phyloP scores from a whole-genome alignment of 2,113 vertebrate genomes.

The Pungitius pungitius region DNA sequence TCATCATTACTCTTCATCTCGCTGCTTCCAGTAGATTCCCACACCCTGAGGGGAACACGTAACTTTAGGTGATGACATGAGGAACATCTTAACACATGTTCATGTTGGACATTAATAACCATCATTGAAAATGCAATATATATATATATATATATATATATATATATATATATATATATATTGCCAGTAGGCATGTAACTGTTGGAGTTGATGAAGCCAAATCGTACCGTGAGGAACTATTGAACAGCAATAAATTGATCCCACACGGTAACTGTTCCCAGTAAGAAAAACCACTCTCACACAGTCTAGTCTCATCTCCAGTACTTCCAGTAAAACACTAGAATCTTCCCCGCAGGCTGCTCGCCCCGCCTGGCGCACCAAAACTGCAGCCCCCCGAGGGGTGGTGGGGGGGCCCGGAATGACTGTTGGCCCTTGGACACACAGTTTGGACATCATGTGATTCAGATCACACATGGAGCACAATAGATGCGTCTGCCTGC shows the following conservation, averaged over 20 bases:
- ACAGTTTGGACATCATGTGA: background rate
- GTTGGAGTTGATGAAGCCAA: background rate
- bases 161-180: too few species aligned
- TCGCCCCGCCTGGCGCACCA: constrained; percentile 61
- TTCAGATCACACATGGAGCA: background rate
- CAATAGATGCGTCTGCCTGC: too few species aligned
- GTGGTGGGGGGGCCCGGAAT: background rate
- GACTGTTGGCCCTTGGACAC: background rate
- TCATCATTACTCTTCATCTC: constrained; percentile 27
- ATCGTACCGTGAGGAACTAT: accelerated
- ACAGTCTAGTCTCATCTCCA: too few species aligned
- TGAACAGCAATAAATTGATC: background rate
- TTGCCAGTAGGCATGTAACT: background rate
- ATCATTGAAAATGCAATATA: background rate
- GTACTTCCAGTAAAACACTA: background rate
- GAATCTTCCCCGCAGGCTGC: too few species aligned
- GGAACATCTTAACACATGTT: constrained; percentile 7
- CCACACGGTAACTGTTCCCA: background rate
- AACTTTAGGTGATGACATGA: constrained; percentile 4
- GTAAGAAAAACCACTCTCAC: background rate
- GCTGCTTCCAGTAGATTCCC: constrained; percentile 32
- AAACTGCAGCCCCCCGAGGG: constrained; percentile 49
- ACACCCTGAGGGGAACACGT: constrained; percentile 26
- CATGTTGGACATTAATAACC: background rate
- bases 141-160: too few species aligned